Evolutionary conservation across 2,113 vertebrate species (phyloP).

Genomic region (Puffinus mauretanicus): DNA sequence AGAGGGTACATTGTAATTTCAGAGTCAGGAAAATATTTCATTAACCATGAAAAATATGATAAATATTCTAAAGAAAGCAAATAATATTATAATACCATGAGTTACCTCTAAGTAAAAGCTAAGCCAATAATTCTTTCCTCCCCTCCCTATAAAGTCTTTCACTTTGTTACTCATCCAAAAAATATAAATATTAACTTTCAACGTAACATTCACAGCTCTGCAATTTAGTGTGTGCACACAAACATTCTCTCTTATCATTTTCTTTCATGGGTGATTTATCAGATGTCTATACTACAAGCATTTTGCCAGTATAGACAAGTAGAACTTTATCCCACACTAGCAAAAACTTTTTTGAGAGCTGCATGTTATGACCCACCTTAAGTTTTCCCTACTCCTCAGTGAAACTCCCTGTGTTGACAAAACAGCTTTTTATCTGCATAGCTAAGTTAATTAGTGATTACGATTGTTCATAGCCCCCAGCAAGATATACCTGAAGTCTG

Average conservation of each 20-base stretch:
- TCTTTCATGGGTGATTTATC: not conserved
- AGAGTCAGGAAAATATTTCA: not conserved
- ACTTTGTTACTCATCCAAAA: not conserved
- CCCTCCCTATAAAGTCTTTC: not conserved
- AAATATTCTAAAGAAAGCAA: not conserved
- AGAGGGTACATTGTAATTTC: not conserved
- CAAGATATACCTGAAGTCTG: not conserved
- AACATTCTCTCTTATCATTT: slow-evolving; percentile 21
- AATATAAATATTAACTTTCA: not conserved
- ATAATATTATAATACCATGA: not conserved
- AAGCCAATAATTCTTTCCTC: not conserved
- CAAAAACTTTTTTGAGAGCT: not conserved
- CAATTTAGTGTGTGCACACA: not conserved
- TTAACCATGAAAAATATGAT: not conserved
- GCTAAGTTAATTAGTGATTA: slow-evolving; percentile 47
- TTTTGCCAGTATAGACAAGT: slow-evolving; percentile 40
- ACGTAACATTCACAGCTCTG: not conserved
- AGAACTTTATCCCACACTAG: not conserved
- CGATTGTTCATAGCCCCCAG: slow-evolving; percentile 1
- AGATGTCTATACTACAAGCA: not conserved
- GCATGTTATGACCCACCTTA: not conserved
- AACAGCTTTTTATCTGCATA: slow-evolving; percentile 46
- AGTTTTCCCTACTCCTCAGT: not conserved
- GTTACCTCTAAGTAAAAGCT: not conserved
- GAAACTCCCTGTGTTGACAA: slow-evolving; percentile 53